Evolutionary conservation across 2,113 vertebrate genomes (phyloP).

Genomic region (Calypte anna): DNA sequence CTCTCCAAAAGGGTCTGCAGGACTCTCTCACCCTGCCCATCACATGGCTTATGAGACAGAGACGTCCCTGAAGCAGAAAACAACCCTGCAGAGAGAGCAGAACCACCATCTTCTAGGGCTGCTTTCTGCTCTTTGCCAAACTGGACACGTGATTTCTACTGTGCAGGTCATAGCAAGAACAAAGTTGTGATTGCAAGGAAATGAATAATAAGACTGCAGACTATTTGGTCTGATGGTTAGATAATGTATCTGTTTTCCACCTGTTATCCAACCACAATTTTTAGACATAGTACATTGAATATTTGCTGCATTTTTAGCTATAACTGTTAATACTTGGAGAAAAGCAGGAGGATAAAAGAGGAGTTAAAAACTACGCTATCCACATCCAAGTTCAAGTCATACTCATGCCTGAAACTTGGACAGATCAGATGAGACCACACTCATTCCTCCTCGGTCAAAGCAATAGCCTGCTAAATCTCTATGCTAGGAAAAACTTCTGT

Average conservation of each 20-base stretch:
- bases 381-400: not conserved
- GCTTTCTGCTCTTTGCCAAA: not conserved
- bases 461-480: not conserved
- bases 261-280: not conserved
- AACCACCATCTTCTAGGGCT: not conserved
- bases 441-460: not conserved
- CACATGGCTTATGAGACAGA: not conserved
- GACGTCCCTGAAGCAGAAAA: not conserved
- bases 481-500: not conserved
- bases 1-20: not conserved
- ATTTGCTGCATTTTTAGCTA: not conserved
- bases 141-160: not conserved
- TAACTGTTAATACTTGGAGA: not conserved
- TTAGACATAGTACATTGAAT: not conserved
- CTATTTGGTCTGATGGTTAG: not conserved
- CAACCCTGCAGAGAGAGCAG: not conserved
- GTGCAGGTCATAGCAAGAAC: not conserved
- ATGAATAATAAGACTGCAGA: not conserved
- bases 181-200: not conserved
- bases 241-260: not conserved
- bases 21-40: not conserved
- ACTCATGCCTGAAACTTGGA: not conserved
- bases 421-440: not conserved
- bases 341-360: not conserved
- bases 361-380: not conserved